Base-by-base conservation (phyloP, 2,888 invertebrate genomes). In the Epiblema foenella region DNA sequence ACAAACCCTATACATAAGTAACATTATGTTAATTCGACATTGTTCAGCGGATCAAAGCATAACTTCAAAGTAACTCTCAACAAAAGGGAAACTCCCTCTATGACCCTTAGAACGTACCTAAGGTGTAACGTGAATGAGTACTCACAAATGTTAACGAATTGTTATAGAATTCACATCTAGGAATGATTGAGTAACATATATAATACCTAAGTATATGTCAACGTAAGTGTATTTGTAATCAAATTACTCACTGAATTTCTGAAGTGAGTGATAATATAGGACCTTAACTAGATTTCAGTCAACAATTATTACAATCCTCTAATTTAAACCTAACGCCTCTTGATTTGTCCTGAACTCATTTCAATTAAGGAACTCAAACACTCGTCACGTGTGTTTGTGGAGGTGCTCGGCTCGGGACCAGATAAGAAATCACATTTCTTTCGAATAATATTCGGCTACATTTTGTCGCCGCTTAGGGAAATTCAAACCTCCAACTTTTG, bases 401-500 rank as follows among this genome's bases (percentile, higher is more conserved):
- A 63, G 63, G 57, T 46, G 52, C 59, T 29, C 54, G 12, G 39
- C 33, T 29, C 66, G 59, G 64, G 66, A 52, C 18, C 33, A 18
- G 60, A 51, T 64, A 58, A 62, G 49, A 62, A 71, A 71, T 67
- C 66, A 71, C 71, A 71, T 71, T 71, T 71, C 71, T 71, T 71
- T 18, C 60, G 66, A 71, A 71, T 71, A 71, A 71, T 62, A 67
- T 71, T 71, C 71, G 66, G 62, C 46, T 71, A 71, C 66, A 62
- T 71, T 71, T 67, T 66, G 71, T 67, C 71, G 71, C 66, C 66
- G 71, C 71, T 71, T 71, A 62, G 71, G 71, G 66, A 71, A 71
- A 71, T 71, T 71, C 70, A 68, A 70, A 70, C 64, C 54, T 58
- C 57, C 24, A 69, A 77, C 76, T 77, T 77, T 77, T 75, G 73